Percentiles rank a stretch among this genome's conserved stretches.
phyloP scores from a whole-genome alignment of 2,797 vertebrate genomes.

The Anas flavirostris region DNA sequence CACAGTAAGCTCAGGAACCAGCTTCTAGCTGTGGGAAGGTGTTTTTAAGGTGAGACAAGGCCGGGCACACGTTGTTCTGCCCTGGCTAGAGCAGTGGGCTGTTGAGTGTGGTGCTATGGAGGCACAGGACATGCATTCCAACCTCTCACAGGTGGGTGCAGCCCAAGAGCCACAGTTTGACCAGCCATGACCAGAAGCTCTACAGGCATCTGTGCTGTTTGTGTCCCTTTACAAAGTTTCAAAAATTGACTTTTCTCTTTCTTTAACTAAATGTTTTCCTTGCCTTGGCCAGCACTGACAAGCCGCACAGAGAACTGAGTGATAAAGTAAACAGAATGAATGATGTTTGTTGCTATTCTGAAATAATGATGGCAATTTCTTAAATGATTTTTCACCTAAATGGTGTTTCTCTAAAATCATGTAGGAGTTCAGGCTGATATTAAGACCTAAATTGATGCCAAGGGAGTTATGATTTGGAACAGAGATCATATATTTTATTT shows the following conservation, averaged over 20 bases:
- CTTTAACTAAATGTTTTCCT: slow-evolving; percentile 15
- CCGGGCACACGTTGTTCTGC: neutral
- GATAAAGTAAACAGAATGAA: slow-evolving; percentile 48
- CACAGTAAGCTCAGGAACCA: rapidly evolving
- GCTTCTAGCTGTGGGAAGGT: neutral
- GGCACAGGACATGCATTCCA: rapidly evolving
- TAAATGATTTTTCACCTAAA: slow-evolving; percentile 66
- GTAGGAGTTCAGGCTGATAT: slow-evolving; percentile 56
- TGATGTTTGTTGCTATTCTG: slow-evolving; percentile 55
- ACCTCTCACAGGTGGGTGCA: neutral
- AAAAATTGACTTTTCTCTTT: neutral
- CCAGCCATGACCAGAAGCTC: neutral
- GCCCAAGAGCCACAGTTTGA: neutral
- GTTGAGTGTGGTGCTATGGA: rapidly evolving
- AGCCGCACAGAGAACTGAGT: slow-evolving; percentile 1
- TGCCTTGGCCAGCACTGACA: slow-evolving; percentile 28
- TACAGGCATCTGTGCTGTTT: neutral
- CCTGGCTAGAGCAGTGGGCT: neutral
- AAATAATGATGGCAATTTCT: slow-evolving; percentile 59
- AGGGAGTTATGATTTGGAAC: slow-evolving; percentile 43
- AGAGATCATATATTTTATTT: slow-evolving; percentile 51
- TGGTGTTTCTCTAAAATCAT: slow-evolving; percentile 52
- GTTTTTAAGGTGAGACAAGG: neutral
- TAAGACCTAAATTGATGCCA: slow-evolving; percentile 49
- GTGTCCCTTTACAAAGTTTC: neutral